Evolutionary conservation across 1,140 invertebrate genomes (phyloP).

Genomic region (Agrilus planipennis): DNA sequence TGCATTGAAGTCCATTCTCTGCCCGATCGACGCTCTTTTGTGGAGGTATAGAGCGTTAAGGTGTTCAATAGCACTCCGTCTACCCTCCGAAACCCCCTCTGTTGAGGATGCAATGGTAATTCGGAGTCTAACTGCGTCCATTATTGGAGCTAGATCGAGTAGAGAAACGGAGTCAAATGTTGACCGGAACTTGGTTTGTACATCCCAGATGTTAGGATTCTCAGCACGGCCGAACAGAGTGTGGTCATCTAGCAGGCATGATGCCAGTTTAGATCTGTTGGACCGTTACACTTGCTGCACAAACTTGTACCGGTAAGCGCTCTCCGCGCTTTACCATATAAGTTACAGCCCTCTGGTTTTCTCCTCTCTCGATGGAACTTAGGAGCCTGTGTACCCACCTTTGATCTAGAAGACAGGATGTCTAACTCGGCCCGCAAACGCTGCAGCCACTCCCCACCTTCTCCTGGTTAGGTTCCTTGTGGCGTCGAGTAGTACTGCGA

Average conservation of each 20-base stretch:
- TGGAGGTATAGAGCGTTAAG: slow-evolving; percentile 6
- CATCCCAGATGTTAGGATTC: not conserved
- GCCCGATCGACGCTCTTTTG: not conserved
- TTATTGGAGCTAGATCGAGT: too few relatives aligned
- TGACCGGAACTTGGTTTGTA: not conserved
- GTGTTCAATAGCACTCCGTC: slow-evolving; percentile 14
- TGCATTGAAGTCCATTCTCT: slow-evolving; percentile 11
- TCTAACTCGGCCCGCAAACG: too few relatives aligned
- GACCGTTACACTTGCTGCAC: not conserved
- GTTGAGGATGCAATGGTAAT: slow-evolving; percentile 6
- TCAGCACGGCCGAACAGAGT: not conserved
- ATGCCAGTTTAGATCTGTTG: not conserved
- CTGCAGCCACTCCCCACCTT: too few relatives aligned
- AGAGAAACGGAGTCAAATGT: not conserved
- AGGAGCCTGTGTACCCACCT: too few relatives aligned
- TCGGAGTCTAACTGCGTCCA: too few relatives aligned
- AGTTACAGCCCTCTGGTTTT: too few relatives aligned
- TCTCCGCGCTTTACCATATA: not conserved
- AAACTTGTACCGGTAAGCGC: not conserved
- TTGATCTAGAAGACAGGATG: too few relatives aligned
- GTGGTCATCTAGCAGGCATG: not conserved
- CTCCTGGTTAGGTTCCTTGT: too few relatives aligned
- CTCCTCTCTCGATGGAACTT: too few relatives aligned
- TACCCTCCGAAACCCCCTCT: slow-evolving; percentile 11
- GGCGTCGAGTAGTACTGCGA: too few relatives aligned